Evolutionary conservation across 2,888 invertebrate genomes (phyloP), one percentile per base, ranked within the genome.

Genomic region (Drosophila hamatofila): DNA sequence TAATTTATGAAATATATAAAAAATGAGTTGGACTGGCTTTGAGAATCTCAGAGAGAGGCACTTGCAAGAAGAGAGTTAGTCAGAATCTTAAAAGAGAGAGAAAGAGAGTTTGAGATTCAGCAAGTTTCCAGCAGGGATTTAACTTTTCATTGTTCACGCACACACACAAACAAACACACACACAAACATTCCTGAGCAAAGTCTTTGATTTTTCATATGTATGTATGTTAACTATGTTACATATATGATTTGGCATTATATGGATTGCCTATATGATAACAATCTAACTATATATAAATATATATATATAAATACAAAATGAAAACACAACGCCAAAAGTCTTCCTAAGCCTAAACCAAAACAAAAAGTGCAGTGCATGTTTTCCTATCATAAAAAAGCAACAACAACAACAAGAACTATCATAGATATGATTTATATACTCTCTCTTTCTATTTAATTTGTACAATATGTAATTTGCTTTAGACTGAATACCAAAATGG

Each of bases 281-380:
- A 72, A 57, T 52, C 56, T 48, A 46, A 16, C 14, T 23, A 44
- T 14, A 23, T 51, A 57, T 60, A 52, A 42, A 59, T 27, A 69
- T 48, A 72, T 67, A 65, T 35, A 30, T 44, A 60, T 21, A 33
- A 57, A 61, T 69, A 76, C 62, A 66, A 76, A 80, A 77, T 75
- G 70, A 78, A 80, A 82, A 89, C 83, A 81, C 87, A 90, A 90
- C 85, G 90, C 90, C 85, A 90, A 91, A 90, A 84, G 90, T 91
- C 90, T 91, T 91, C 90, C 90, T 91, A 81, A 81, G 78, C 83
- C 81, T 83, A 78, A 77, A 78, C 68, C 68, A 80, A 83, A 72
- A 61, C 48, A 64, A 74, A 62, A 39, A 79, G 58, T 72, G 72
- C 27, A 70, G 56, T 64, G 44, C 55, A 60, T 75, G 72, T 78